These are phyloP conservation scores for Nasonia giraulti DNA, from an alignment of 1,140 invertebrate species.

Conservation along the genomic window DNA sequence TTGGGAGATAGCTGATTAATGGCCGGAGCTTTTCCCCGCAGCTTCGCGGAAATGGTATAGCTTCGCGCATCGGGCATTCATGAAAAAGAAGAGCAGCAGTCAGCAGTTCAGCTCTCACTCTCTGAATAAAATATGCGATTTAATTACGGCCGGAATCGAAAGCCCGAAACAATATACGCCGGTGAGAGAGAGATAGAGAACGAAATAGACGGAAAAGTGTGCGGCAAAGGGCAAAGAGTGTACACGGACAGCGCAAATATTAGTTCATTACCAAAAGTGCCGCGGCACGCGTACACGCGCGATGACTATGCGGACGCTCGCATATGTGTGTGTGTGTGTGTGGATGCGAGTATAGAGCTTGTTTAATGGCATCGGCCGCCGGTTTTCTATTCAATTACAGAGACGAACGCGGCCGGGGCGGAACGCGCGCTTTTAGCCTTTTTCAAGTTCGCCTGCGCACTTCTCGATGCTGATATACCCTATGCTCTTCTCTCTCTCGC, in stretches of 20 bases:
- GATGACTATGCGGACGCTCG: slow-evolving; percentile 58
- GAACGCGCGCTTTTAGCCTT: background rate
- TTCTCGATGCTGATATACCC: background rate
- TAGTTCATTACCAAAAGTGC: slow-evolving; percentile 75
- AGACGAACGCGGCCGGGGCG: background rate
- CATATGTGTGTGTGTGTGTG: background rate
- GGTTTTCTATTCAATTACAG: slow-evolving; percentile 36
- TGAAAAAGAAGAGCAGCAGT: background rate
- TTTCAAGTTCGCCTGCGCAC: background rate
- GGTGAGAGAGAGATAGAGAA: background rate
- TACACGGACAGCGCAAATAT: slow-evolving; percentile 71
- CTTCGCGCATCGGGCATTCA: background rate
- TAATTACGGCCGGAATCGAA: slow-evolving; percentile 15
- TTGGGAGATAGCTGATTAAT: slow-evolving; percentile 4
- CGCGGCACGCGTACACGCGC: slow-evolving; percentile 59
- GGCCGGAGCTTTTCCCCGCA: background rate
- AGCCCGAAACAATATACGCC: slow-evolving; percentile 2
- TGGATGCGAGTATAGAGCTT: slow-evolving; percentile 46
- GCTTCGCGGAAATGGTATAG: background rate
- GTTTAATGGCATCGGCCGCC: slow-evolving; percentile 63
- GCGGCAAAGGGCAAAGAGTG: slow-evolving; percentile 41
- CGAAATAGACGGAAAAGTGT: slow-evolving; percentile 32
- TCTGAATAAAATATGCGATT: slow-evolving; percentile 43
- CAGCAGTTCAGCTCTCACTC: background rate
- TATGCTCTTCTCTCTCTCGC: background rate